Conservation (phyloP, 1,140 invertebrate genomes). For the Micrasema minimum region DNA sequence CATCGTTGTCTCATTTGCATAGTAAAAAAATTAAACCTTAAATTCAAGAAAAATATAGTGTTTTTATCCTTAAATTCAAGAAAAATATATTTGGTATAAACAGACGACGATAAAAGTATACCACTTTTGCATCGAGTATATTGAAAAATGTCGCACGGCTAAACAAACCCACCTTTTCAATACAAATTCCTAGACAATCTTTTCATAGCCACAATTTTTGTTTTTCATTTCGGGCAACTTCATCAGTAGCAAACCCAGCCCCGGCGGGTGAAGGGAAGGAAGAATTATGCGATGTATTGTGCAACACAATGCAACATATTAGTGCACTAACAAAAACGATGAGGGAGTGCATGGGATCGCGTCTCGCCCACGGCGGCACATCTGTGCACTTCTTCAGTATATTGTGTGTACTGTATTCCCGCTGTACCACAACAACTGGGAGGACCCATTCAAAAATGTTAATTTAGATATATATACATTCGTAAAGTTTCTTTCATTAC, state of each 20-base stretch:
- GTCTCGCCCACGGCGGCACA: conserved; percentile 44
- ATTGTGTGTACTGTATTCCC: too few relatives aligned
- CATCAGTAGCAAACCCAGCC: conserved; percentile 26
- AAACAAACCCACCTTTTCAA: conserved; percentile 26
- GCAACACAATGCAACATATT: conserved; percentile 46
- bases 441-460: conserved; percentile 29
- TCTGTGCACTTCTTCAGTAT: conserved; percentile 37
- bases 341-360: conserved; percentile 27
- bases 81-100: too few relatives aligned
- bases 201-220: conserved; percentile 8
- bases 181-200: conserved; percentile 30
- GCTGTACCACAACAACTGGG: background rate
- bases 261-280: conserved; percentile 19
- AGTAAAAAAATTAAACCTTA: too few relatives aligned
- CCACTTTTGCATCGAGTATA: too few relatives aligned
- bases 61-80: too few relatives aligned
- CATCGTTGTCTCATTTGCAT: too few relatives aligned
- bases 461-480: conserved; percentile 12
- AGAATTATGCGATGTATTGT: conserved; percentile 40
- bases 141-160: background rate
- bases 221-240: conserved; percentile 27
- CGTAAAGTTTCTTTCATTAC: background rate
- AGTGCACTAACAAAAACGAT: conserved; percentile 36
- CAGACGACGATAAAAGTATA: too few relatives aligned
- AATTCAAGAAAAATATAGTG: too few relatives aligned